Conservation (phyloP, 2,113 vertebrate species). For the Kryptolebias marmoratus region DNA sequence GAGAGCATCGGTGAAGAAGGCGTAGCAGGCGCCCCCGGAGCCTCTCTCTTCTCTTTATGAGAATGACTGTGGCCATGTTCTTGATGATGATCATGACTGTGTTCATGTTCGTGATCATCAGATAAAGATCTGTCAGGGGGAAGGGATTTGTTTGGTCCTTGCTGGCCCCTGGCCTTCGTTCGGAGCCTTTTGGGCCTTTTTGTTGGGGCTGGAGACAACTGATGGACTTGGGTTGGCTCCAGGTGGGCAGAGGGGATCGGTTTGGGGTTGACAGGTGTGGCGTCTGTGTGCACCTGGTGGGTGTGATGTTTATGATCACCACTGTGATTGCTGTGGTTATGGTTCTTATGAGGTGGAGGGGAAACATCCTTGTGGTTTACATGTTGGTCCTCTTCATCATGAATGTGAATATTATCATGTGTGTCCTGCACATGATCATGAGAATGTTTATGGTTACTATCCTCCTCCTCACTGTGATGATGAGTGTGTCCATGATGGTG, state of each 20-base stretch:
- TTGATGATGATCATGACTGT: conserved; percentile 4
- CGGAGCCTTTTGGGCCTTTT: conserved; percentile 75
- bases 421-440: conserved; percentile 42
- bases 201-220: conserved; percentile 20
- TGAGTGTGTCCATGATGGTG: conserved; percentile 9
- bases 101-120: conserved; percentile 24
- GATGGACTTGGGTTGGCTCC: conserved; percentile 48
- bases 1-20: conserved; percentile 1
- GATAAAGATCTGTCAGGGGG: conserved; percentile 25
- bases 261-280: neutral
- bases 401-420: conserved; percentile 34
- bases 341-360: conserved; percentile 13
- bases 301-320: conserved; percentile 13
- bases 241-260: neutral
- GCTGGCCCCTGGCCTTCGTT: conserved; percentile 74
- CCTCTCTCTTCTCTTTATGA: conserved; percentile 71
- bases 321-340: neutral
- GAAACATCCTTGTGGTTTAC: conserved; percentile 24
- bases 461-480: conserved; percentile 14
- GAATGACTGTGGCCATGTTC: conserved; percentile 27
- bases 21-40: conserved; percentile 2
- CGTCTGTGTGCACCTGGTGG: conserved; percentile 25
- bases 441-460: conserved; percentile 42
- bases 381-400: conserved; percentile 45
- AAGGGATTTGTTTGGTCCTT: conserved; percentile 71